Percentiles rank a stretch among this genome's conserved stretches.
Conservation (phyloP, 2,888 invertebrate species). For the Nomada ruficornis region DNA sequence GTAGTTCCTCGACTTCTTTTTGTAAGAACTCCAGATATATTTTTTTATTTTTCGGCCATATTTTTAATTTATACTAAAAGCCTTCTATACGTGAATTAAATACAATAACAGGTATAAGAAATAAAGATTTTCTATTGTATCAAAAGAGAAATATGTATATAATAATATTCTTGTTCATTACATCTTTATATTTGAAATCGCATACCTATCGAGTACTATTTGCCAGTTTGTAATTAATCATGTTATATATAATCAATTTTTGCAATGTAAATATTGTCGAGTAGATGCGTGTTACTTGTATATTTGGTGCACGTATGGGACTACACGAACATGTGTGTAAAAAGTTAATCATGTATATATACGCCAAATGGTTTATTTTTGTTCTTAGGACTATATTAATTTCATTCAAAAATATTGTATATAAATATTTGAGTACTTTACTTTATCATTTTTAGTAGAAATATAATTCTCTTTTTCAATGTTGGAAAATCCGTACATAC, state of each 20-base stretch:
- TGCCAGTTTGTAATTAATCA: neutral
- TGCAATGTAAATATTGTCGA: slow-evolving; percentile 24
- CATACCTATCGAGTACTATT: slow-evolving; percentile 4
- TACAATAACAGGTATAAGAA: neutral
- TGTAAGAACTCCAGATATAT: slow-evolving; percentile 41
- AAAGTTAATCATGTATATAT: neutral
- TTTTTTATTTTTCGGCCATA: slow-evolving; percentile 39
- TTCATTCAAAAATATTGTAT: slow-evolving; percentile 14
- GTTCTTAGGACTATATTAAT: neutral
- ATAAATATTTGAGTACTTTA: slow-evolving; percentile 9
- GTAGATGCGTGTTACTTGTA: neutral
- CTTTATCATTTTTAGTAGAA: slow-evolving; percentile 16
- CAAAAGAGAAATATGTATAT: neutral
- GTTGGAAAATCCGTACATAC: slow-evolving; percentile 9
- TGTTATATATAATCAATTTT: neutral
- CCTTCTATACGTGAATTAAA: slow-evolving; percentile 31
- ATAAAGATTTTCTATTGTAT: neutral
- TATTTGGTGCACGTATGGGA: slow-evolving; percentile 20
- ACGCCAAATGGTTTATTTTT: slow-evolving; percentile 18
- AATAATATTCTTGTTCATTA: slow-evolving; percentile 22
- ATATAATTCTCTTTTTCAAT: slow-evolving; percentile 12
- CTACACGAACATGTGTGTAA: neutral
- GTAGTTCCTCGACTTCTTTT: slow-evolving; percentile 33
- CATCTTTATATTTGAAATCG: slow-evolving; percentile 13
- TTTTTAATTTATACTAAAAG: slow-evolving; percentile 11